Base-by-base conservation (phyloP, 2,888 invertebrate species). In the Drosophila robusta region DNA sequence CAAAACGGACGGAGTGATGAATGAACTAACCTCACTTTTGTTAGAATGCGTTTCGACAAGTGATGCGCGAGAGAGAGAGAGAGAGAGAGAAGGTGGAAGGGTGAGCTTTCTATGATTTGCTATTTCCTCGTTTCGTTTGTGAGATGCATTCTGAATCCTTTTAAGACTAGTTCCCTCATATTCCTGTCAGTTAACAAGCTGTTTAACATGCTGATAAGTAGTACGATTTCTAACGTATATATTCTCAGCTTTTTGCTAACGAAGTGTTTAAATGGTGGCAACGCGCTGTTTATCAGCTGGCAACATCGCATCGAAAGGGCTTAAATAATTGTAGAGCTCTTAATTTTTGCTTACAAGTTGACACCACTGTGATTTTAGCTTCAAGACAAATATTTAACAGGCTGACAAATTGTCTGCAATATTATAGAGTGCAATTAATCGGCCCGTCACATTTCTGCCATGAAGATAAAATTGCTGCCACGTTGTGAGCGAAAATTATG, bases 1-100 rank as follows among this genome's bases (percentile, higher is more conserved):
- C 24, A 54, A 45, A 67, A 47, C 77, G 61, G 76, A 76, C 71
- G 71, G 74, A 72, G 60, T 72, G 67, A 39, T 47, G 51, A 61
- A 67, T 56, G 39, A 57, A 57, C 42, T 67, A 67, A 62, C 32
- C 66, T 71, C 60, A 74, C 64, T 52, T 41, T 29, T 61, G 61
- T 16, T 29, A 38, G 7, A 16, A 39, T 39, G 24, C 46, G 18
- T 16, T 29, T 41, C 36, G 62, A 6, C 8, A 39, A 24, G 14
- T 32, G 14, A 38, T 36, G 44, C 12, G 38, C 8, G 11, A 34
- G 12, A 46, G 42, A 47, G 38, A 39, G 34, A 42, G 16, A 9
- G 29, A 12, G 36, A 52, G 22, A 52, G 22, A 39, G 41, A 45
- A 34, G 51, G 45, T 36, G 22, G 3, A 36, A 24, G 38, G 47